These are phyloP conservation scores for Ctenopoma multispine DNA, from an alignment of 2,797 vertebrate species.

Conservation along the genomic window DNA sequence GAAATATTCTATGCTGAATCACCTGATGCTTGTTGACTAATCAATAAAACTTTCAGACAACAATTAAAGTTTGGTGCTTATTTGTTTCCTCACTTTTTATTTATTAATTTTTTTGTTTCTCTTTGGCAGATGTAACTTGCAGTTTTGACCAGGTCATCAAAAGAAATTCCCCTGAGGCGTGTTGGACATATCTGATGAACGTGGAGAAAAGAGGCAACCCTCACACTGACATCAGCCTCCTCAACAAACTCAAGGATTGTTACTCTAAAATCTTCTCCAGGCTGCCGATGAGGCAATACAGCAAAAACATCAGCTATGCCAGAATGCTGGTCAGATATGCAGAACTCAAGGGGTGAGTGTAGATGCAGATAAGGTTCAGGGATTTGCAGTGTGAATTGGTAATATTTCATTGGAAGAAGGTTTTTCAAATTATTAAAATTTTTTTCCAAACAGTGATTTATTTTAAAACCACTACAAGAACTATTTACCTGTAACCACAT, in stretches of 20 bases:
- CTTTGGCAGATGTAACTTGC: slow-evolving; percentile 87
- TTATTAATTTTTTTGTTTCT: not conserved
- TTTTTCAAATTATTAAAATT: not conserved
- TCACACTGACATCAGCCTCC: slow-evolving; percentile 82
- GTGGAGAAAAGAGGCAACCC: slow-evolving; percentile 90
- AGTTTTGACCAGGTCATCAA: slow-evolving; percentile 88
- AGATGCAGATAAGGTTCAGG: not conserved
- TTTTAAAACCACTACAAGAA: too few species aligned
- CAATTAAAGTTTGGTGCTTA: too few species aligned
- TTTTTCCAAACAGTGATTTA: too few species aligned
- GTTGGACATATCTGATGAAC: slow-evolving; percentile 87
- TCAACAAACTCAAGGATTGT: slow-evolving; percentile 90
- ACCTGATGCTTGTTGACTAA: not conserved
- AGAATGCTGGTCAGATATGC: slow-evolving; percentile 94
- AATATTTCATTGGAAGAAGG: not conserved
- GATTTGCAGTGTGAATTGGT: not conserved
- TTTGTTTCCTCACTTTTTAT: not conserved
- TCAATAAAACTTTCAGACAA: not conserved
- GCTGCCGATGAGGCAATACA: slow-evolving; percentile 89
- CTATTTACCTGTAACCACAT: not conserved
- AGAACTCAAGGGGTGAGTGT: slow-evolving; percentile 91
- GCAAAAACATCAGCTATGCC: slow-evolving; percentile 91
- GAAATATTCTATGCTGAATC: not conserved
- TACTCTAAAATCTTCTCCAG: slow-evolving; percentile 91
- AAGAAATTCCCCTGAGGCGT: slow-evolving; percentile 90